Conservation (phyloP, 2,888 invertebrate species). For the Penaeus monodon region DNA sequence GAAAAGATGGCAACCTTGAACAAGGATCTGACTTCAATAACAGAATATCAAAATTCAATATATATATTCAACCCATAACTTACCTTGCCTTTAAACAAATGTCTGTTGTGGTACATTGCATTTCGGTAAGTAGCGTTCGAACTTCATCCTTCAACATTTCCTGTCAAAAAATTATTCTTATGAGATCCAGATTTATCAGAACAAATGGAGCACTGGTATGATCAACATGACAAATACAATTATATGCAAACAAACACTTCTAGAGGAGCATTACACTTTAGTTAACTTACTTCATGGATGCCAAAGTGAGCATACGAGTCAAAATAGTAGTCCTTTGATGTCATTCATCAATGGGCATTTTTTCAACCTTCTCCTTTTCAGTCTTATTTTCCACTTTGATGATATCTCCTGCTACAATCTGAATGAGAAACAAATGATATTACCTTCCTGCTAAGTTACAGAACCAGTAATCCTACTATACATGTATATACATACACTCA, state of each 20-base stretch:
- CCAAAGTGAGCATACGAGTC: conserved; percentile 99
- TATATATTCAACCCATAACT: not conserved
- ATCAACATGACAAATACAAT: not conserved
- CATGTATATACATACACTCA: no score
- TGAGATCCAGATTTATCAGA: not conserved
- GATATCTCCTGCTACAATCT: conserved; percentile 54
- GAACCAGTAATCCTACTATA: no score
- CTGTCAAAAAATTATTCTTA: conserved; percentile 67
- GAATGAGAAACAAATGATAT: not conserved
- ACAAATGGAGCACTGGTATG: not conserved
- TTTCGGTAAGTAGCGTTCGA: conserved; percentile 96
- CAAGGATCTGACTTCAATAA: no score
- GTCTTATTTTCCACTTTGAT: conserved; percentile 59
- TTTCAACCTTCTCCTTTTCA: conserved; percentile 59
- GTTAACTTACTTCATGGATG: conserved; percentile 84
- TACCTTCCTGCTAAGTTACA: no score
- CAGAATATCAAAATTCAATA: conserved; percentile 55
- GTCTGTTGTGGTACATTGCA: conserved; percentile 99
- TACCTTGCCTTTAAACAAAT: conserved; percentile 82
- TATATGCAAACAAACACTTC: not conserved
- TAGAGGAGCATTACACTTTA: not conserved
- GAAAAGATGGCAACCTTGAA: no score
- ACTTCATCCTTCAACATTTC: conserved; percentile 99
- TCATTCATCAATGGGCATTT: conserved; percentile 86
- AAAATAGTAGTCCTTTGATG: conserved; percentile 99